A percentile compares a stretch with the other conserved stretches of the same genome.
These are phyloP conservation scores for Monochamus saltuarius DNA, from an alignment of 1,140 invertebrate species.

Conservation along the genomic window DNA sequence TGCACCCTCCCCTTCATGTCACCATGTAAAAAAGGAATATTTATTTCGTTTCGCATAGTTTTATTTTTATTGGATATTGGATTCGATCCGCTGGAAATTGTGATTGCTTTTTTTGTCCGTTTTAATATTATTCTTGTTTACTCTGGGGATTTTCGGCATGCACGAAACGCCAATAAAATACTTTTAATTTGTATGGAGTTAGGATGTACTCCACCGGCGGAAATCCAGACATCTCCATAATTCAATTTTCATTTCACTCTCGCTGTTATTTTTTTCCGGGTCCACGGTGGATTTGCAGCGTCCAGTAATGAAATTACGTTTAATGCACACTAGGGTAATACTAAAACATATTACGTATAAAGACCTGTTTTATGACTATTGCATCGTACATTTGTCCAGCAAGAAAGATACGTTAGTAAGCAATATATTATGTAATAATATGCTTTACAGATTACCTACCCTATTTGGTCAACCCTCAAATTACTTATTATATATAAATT, in stretches of 20 bases:
- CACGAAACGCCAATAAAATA: constrained; percentile 24
- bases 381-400: no score
- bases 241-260: constrained; percentile 4
- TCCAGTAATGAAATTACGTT: no score
- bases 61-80: constrained; percentile 46
- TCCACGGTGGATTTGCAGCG: no score
- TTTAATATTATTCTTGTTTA: constrained; percentile 25
- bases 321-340: no score
- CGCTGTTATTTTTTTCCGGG: no score
- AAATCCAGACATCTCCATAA: constrained; percentile 4
- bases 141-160: constrained; percentile 16
- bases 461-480: no score
- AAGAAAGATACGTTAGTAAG: no score
- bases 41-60: constrained; percentile 45
- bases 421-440: no score
- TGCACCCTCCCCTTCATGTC: constrained; percentile 24
- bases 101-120: constrained; percentile 24
- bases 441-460: no score
- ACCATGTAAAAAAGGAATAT: constrained; percentile 41
- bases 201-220: not conserved
- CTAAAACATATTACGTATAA: no score
- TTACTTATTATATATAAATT: no score
- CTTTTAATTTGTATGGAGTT: constrained; percentile 20
- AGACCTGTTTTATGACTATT: no score
- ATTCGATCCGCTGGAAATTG: constrained; percentile 27